Evolutionary conservation across 1,140 invertebrate species (phyloP).

Genomic region (Dendrolimus punctatus): DNA sequence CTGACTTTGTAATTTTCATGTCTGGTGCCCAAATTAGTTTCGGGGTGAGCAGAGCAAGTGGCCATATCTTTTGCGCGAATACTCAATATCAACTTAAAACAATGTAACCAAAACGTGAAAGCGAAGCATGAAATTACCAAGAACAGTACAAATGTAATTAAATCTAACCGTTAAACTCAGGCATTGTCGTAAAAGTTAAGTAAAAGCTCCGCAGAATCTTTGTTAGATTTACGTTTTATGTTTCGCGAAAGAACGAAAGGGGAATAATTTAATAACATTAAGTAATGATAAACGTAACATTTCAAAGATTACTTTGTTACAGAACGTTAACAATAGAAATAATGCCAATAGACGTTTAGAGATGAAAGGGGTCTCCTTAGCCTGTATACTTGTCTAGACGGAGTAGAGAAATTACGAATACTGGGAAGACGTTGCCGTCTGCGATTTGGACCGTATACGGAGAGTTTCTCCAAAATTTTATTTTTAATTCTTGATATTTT

Average conservation of each 20-base stretch:
- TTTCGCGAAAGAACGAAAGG: constrained; percentile 15
- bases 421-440: too few species aligned
- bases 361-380: too few species aligned
- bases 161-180: constrained; percentile 41
- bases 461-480: too few species aligned
- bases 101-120: constrained; percentile 52
- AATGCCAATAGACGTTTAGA: neutral
- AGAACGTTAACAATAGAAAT: constrained; percentile 6
- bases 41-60: constrained; percentile 30
- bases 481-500: too few species aligned
- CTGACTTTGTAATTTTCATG: constrained; percentile 38
- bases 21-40: constrained; percentile 41
- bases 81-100: constrained; percentile 51
- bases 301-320: constrained; percentile 5
- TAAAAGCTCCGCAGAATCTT: constrained; percentile 33
- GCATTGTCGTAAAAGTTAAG: constrained; percentile 44
- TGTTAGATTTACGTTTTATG: constrained; percentile 36
- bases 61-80: constrained; percentile 45
- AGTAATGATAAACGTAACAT: constrained; percentile 18
- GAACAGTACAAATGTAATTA: constrained; percentile 45
- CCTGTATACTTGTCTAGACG: too few species aligned
- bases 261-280: constrained; percentile 19
- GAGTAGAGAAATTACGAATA: too few species aligned
- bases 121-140: constrained; percentile 35
- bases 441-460: too few species aligned